Percentiles rank a stretch among this genome's conserved stretches.
phyloP scores from a whole-genome alignment of 2,888 invertebrate genomes.

The Melanchra persicariae region DNA sequence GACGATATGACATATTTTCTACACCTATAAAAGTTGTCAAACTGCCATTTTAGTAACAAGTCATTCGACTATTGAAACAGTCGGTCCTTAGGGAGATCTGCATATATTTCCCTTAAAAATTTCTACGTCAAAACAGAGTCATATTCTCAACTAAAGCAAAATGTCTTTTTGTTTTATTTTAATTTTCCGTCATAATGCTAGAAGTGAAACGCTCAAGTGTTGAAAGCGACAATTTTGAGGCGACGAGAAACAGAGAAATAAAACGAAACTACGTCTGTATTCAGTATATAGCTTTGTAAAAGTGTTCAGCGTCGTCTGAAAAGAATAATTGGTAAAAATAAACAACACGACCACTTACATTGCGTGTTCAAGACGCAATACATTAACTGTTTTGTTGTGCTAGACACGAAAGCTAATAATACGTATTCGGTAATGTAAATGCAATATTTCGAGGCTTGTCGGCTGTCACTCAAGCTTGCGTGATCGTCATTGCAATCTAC shows the following conservation, averaged over 20 bases:
- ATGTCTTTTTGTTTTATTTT: slow-evolving; percentile 29
- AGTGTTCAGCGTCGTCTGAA: slow-evolving; percentile 46
- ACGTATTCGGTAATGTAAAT: slow-evolving; percentile 69
- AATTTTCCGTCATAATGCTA: slow-evolving; percentile 41
- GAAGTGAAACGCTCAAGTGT: slow-evolving; percentile 44
- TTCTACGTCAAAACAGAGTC: neutral
- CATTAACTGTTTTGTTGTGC: slow-evolving; percentile 50
- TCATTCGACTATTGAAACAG: no score
- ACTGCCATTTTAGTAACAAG: no score
- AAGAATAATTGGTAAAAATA: slow-evolving; percentile 52
- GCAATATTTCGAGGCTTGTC: slow-evolving; percentile 80
- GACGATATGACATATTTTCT: no score
- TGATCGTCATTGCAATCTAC: slow-evolving; percentile 80
- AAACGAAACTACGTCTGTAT: slow-evolving; percentile 45
- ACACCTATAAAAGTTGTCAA: no score
- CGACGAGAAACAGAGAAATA: slow-evolving; percentile 48
- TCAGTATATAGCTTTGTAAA: slow-evolving; percentile 35
- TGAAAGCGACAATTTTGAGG: slow-evolving; percentile 51
- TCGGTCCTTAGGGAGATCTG: no score
- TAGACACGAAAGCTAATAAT: slow-evolving; percentile 63
- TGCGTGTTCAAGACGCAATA: slow-evolving; percentile 40
- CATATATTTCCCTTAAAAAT: no score
- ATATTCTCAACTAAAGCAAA: slow-evolving; percentile 19
- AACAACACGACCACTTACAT: slow-evolving; percentile 15
- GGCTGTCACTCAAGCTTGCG: slow-evolving; percentile 81